Evolutionary conservation across 2,888 invertebrate species (phyloP), one percentile per base, ranked within the genome.

Genomic region (Germaria angustata): DNA sequence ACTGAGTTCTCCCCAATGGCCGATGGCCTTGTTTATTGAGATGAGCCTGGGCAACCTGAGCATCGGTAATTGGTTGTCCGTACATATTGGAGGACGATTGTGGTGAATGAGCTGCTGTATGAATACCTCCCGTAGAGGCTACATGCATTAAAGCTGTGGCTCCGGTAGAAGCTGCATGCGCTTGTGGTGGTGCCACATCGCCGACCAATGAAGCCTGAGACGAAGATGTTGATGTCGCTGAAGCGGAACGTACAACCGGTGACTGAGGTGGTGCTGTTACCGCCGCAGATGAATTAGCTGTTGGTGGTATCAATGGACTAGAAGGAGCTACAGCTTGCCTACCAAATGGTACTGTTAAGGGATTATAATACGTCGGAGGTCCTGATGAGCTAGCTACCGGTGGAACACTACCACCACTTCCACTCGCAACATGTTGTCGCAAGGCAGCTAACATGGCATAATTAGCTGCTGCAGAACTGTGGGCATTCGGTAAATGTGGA

Each of bases 1-100:
- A 98, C 92, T 98, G 98, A 78, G 98, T 98, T 89, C 98, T 94
- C 79, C 97, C 97, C 86, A 98, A 92, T 36, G 97, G 97, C 66
- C 97, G 92, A 85, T 95, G 95, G 87, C 94, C 93, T 89, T 93
- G 93, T 92, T 95, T 95, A 92, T 93, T 93, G 76, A 95, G 93
- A 87, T 95, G 93, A 85, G 94, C 94, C 88, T 94, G 93, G 55
- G 94, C 94, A 85, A 92, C 92, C 91, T 94, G 94, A 80, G 93
- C 93, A 89, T 94, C 94, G 39, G 94, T 94, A 81, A 94, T 94
- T 55, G 93, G 93, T 76, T 89, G 90, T 13, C 89, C 89, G 65
- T 90, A 90, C 44, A 90, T 86, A 87, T 87, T 55, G 84, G 72
- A 24, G 86, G 86, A 57, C 20, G 75, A 72, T 59, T 41, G 75